Evolutionary conservation across 2,888 invertebrate genomes (phyloP).

Genomic region (Drosophila recens): DNA sequence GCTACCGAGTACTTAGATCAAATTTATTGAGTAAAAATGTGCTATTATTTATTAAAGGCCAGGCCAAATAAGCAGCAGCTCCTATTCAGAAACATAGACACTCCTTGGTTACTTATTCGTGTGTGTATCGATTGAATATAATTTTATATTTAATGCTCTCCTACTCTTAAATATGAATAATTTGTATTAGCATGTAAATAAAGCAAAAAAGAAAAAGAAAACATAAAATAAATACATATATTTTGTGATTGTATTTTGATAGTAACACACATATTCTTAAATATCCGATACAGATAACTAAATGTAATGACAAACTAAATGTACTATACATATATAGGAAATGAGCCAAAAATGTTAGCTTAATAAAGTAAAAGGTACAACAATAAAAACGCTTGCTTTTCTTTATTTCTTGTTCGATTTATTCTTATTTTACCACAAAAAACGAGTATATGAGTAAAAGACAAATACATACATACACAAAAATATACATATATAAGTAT

Average conservation of each 20-base stretch:
- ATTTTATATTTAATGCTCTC: constrained; percentile 22
- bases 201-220: constrained; percentile 5
- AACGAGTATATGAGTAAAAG: neutral
- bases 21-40: constrained; percentile 6
- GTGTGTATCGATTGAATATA: constrained; percentile 17
- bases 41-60: neutral
- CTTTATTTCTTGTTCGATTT: constrained; percentile 4
- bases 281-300: constrained; percentile 49
- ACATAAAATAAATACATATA: constrained; percentile 36
- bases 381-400: constrained; percentile 8
- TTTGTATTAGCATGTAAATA: constrained; percentile 50
- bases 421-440: constrained; percentile 6
- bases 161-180: constrained; percentile 17
- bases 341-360: constrained; percentile 70
- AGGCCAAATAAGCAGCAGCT: too few species aligned
- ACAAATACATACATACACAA: constrained; percentile 2
- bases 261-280: constrained; percentile 56
- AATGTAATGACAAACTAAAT: constrained; percentile 49
- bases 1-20: constrained; percentile 25
- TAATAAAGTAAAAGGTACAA: constrained; percentile 60
- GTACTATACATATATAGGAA: constrained; percentile 62
- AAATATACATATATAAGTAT: neutral
- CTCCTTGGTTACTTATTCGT: constrained; percentile 40
- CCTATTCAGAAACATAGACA: constrained; percentile 17
- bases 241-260: constrained; percentile 78